phyloP scores from a whole-genome alignment of 2,888 invertebrate genomes.

The Zaprionus obscuricornis region DNA sequence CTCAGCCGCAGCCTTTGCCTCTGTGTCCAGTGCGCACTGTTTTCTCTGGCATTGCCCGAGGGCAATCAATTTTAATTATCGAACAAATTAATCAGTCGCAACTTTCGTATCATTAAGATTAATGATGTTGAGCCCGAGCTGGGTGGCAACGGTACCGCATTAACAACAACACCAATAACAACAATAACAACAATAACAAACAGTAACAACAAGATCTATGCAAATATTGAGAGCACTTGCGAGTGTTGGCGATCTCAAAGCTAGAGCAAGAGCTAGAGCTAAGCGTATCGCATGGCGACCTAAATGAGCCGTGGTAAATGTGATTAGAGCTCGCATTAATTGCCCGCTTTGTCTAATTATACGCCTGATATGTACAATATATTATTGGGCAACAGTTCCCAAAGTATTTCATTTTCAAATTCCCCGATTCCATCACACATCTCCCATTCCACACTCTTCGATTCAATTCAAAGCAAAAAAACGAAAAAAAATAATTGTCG shows the following conservation, averaged over 20 bases:
- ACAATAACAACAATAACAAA: conserved; percentile 11
- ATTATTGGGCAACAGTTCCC: conserved; percentile 18
- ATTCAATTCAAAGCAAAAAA: too few species aligned
- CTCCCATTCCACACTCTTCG: conserved; percentile 8
- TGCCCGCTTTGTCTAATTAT: conserved; percentile 68
- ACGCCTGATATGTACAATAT: conserved; percentile 39
- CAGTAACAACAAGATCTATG: conserved; percentile 22
- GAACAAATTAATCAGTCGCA: conserved; percentile 76
- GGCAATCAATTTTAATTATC: conserved; percentile 78
- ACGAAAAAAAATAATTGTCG: conserved; percentile 65
- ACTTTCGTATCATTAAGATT: conserved; percentile 78
- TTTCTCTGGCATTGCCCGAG: conserved; percentile 45
- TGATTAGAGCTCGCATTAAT: conserved; percentile 69
- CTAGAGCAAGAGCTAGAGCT: conserved; percentile 13
- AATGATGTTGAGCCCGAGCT: conserved; percentile 65
- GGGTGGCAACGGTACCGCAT: conserved; percentile 65
- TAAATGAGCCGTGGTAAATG: conserved; percentile 72
- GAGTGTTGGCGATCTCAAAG: conserved; percentile 25
- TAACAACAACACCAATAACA: conserved; percentile 21
- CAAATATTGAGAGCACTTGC: conserved; percentile 36
- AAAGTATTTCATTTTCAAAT: conserved; percentile 35
- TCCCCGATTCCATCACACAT: conserved; percentile 1
- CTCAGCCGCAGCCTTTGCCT: too few species aligned
- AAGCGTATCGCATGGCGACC: conserved; percentile 64
- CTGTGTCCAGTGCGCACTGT: conserved; percentile 31